Evolutionary conservation across 2,113 vertebrate species (phyloP).

Genomic region (Ardeotis arabs): DNA sequence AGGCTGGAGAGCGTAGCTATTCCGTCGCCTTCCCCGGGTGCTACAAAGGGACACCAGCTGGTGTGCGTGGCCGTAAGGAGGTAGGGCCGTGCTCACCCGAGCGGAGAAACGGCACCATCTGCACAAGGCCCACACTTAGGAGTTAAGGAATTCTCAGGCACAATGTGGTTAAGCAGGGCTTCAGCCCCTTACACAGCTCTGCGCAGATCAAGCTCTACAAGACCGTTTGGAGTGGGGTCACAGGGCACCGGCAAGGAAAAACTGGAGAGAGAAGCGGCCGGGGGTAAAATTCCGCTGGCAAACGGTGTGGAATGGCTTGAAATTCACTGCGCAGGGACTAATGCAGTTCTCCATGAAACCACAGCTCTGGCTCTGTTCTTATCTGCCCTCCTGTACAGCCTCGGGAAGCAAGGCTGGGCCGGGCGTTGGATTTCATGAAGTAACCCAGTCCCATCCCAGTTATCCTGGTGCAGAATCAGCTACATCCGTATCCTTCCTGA

Average conservation of each 20-base stretch:
- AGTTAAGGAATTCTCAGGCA: no score
- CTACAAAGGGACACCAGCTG: no score
- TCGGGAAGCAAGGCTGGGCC: background rate
- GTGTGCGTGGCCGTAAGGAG: no score
- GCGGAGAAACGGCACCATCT: no score
- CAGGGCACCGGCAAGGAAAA: background rate
- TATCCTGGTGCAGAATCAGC: background rate
- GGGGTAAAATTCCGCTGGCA: background rate
- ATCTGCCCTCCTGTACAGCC: accelerated
- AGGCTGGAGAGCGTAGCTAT: no score
- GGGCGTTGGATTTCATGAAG: background rate
- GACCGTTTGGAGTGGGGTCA: background rate
- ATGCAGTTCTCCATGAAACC: background rate
- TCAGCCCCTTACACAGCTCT: background rate
- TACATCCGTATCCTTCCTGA: background rate
- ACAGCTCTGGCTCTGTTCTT: background rate
- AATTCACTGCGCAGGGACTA: background rate
- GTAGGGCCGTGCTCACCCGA: no score
- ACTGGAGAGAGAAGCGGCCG: background rate
- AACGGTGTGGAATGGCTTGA: background rate
- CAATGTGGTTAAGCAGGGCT: background rate
- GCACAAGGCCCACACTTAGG: no score
- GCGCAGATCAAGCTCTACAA: background rate
- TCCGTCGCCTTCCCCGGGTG: no score
- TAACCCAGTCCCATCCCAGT: background rate